A percentile compares a stretch with the other conserved stretches of the same genome.
These are phyloP conservation scores for Collichthys lucidus DNA, from an alignment of 2,113 vertebrate genomes.

Conservation along the genomic window DNA sequence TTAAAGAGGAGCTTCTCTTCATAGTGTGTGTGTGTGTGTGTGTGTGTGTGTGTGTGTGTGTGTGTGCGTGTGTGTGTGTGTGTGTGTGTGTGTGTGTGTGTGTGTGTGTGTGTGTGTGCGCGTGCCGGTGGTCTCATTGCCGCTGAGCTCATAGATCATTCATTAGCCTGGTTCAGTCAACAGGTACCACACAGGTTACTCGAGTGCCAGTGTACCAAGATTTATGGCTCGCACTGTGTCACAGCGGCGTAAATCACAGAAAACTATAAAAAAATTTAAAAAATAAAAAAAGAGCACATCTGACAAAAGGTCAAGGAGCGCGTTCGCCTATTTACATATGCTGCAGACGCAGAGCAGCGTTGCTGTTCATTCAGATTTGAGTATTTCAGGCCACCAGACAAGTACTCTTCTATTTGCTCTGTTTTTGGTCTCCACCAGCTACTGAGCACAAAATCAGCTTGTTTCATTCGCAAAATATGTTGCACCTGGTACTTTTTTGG, in stretches of 20 bases:
- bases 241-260: background rate
- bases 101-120: background rate
- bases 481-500: too few species aligned
- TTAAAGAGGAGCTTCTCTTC: background rate
- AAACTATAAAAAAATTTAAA: background rate
- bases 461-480: too few species aligned
- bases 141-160: slow-evolving; percentile 37
- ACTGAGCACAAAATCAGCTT: too few species aligned
- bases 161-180: slow-evolving; percentile 35
- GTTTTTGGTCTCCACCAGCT: too few species aligned
- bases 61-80: background rate
- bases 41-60: slow-evolving; percentile 3
- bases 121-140: background rate
- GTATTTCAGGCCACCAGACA: too few species aligned
- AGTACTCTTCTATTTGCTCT: too few species aligned
- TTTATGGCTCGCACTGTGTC: background rate
- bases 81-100: background rate
- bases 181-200: slow-evolving; percentile 30
- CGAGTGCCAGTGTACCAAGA: background rate
- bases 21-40: background rate
- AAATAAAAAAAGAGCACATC: too few species aligned
- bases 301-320: too few species aligned
- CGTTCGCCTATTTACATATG: too few species aligned
- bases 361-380: too few species aligned
- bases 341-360: too few species aligned